Evolutionary conservation across 2,113 vertebrate genomes (phyloP).

Genomic region (Scolopax mira): DNA sequence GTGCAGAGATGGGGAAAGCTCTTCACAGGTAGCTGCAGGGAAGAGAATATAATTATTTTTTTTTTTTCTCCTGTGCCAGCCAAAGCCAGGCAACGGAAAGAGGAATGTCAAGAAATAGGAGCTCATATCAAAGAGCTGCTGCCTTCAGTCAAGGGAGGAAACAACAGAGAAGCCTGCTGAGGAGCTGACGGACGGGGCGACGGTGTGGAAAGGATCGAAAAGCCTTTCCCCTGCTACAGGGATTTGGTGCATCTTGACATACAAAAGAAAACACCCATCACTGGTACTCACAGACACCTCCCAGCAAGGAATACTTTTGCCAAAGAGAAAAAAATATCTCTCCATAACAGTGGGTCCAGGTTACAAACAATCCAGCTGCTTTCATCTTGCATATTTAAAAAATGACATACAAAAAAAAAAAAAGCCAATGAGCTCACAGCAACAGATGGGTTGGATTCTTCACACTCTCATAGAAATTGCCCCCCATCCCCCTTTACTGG

Average conservation of each 20-base stretch:
- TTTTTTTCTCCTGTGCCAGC: not conserved
- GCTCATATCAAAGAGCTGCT: not conserved
- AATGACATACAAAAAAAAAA: not conserved
- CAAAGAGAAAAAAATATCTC: constrained; percentile 2
- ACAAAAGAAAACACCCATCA: not conserved
- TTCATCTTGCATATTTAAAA: not conserved
- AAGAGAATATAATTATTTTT: not conserved
- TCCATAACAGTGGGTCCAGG: not conserved
- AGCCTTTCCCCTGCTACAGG: not conserved
- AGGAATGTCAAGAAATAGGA: not conserved
- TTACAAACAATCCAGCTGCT: not conserved
- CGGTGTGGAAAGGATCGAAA: not conserved
- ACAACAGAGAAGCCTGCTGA: constrained; percentile 4
- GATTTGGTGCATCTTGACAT: not conserved
- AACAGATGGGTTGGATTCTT: constrained; percentile 1
- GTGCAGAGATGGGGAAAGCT: not conserved
- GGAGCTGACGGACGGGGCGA: accelerated
- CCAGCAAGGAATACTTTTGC: not conserved
- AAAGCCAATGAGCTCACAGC: not conserved
- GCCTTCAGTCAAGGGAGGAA: not conserved
- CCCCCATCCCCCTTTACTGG: not conserved
- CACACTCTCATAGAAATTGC: constrained; percentile 20
- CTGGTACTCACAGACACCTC: not conserved
- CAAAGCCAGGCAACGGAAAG: not conserved
- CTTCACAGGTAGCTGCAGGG: not conserved